These are phyloP conservation scores for Tiliacea aurago DNA, from an alignment of 2,888 invertebrate genomes.

Conservation along the genomic window DNA sequence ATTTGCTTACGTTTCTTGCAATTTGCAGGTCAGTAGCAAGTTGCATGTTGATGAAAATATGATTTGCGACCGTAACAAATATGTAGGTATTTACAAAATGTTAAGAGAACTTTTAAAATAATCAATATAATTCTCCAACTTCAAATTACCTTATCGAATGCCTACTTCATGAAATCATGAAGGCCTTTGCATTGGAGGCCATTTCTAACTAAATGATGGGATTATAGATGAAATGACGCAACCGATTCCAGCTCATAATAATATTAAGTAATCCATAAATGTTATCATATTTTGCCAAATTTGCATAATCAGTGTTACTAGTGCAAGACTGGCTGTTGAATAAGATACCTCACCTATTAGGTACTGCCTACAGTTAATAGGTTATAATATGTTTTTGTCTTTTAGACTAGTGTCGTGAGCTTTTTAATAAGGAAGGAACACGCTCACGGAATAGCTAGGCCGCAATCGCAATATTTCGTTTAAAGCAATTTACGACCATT, in stretches of 20 bases:
- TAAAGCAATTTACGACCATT: slow-evolving; percentile 81
- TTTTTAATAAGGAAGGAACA: slow-evolving; percentile 73
- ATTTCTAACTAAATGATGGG: background rate
- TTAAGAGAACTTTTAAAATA: background rate
- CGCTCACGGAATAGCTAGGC: slow-evolving; percentile 75
- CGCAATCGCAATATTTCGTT: slow-evolving; percentile 77
- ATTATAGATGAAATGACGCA: background rate
- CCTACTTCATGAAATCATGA: background rate
- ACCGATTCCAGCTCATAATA: no score
- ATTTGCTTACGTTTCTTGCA: background rate
- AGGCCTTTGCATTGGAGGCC: background rate
- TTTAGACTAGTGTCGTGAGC: slow-evolving; percentile 2
- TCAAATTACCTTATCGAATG: background rate
- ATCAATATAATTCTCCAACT: background rate
- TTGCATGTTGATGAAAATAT: background rate
- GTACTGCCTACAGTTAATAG: slow-evolving; percentile 3
- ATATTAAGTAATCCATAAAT: no score
- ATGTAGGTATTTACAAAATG: background rate
- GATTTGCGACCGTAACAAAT: background rate
- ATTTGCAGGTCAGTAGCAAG: background rate
- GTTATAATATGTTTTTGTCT: slow-evolving; percentile 53
- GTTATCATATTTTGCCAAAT: background rate
- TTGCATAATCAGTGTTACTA: background rate
- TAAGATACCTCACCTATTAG: background rate
- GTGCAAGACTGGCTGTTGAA: background rate